These are phyloP conservation scores for Platyrinchus mystaceus DNA, from an alignment of 2,797 vertebrate species.

Conservation along the genomic window DNA sequence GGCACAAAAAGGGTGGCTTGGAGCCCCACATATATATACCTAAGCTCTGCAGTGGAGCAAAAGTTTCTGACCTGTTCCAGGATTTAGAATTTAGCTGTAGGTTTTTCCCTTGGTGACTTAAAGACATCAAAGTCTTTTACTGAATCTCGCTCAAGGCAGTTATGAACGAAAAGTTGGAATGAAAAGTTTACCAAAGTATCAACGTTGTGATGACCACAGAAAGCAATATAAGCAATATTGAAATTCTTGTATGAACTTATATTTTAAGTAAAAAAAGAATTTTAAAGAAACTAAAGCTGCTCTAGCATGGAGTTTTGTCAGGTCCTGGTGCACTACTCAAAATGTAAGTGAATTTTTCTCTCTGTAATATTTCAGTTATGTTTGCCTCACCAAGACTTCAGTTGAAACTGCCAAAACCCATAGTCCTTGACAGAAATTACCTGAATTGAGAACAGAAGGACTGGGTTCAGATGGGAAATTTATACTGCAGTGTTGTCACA, in stretches of 20 bases:
- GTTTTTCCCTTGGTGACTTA: background rate
- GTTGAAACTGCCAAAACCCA: background rate
- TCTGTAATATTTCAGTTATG: background rate
- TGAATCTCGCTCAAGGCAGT: background rate
- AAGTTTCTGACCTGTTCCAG: background rate
- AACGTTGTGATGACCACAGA: accelerated
- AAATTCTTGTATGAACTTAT: background rate
- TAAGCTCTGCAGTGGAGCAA: background rate
- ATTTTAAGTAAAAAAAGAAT: background rate
- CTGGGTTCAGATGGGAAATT: background rate
- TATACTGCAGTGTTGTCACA: background rate
- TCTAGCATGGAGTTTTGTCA: background rate
- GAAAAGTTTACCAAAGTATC: background rate
- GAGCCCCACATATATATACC: background rate
- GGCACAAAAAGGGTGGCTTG: accelerated
- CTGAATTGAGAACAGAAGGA: background rate
- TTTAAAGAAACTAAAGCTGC: background rate
- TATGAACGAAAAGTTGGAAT: background rate
- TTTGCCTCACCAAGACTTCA: background rate
- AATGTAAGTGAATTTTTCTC: background rate
- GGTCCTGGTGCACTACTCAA: background rate
- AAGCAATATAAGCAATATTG: background rate
- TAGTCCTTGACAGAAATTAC: background rate
- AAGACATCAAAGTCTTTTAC: background rate
- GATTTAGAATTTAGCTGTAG: background rate